Conservation (phyloP, 2,113 vertebrate genomes). For the Gorsachius goisagi region DNA sequence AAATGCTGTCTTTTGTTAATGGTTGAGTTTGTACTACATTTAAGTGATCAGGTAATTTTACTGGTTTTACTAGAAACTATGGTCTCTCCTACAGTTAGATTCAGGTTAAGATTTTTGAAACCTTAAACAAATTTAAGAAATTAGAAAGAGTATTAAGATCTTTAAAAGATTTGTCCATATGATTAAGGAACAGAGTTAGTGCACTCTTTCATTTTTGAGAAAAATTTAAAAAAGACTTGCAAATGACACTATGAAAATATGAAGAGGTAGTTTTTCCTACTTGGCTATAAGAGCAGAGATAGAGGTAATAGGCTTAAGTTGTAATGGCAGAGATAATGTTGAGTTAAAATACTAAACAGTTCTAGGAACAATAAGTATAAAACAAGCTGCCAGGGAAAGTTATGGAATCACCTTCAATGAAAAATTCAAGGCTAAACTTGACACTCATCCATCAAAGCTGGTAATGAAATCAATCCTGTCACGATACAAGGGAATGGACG, state of each 20-base stretch:
- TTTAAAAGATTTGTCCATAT: not conserved
- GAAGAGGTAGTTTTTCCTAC: not conserved
- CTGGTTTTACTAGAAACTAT: not conserved
- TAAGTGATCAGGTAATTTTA: not conserved
- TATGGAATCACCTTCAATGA: conserved; percentile 16
- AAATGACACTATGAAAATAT: not conserved
- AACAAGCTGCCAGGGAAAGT: not conserved
- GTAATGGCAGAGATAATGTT: not conserved
- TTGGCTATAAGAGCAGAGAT: not conserved
- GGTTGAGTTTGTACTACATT: not conserved
- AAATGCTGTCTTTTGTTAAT: not conserved
- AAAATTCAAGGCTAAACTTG: conserved; percentile 27
- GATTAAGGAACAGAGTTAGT: not conserved
- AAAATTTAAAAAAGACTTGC: not conserved
- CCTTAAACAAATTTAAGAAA: not conserved
- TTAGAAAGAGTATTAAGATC: not conserved
- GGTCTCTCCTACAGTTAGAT: not conserved
- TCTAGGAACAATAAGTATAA: not conserved
- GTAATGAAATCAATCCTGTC: conserved; percentile 26
- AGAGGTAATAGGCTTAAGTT: not conserved
- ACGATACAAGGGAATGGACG: not conserved
- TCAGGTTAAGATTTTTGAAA: not conserved
- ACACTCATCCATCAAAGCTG: conserved; percentile 9
- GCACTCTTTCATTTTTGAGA: not conserved
- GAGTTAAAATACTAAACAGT: not conserved